Conservation (phyloP, 2,888 invertebrate genomes). For the Chrysodeixis includens region DNA sequence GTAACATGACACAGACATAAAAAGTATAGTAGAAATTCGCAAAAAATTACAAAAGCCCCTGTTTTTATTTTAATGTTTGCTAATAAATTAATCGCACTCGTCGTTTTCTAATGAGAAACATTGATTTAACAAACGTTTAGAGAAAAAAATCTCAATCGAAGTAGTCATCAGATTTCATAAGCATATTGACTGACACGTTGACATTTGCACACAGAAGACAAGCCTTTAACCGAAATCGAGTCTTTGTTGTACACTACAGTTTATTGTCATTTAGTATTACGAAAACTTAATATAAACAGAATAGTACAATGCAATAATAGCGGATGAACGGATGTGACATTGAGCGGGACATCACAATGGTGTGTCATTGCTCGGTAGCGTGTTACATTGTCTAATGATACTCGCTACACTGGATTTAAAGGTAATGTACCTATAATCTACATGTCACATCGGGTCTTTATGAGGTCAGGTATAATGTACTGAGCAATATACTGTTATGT, state of each 20-base stretch:
- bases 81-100: too few species aligned
- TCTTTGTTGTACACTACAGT: not conserved
- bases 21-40: too few species aligned
- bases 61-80: too few species aligned
- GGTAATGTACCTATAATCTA: not conserved
- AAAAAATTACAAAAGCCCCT: too few species aligned
- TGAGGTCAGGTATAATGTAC: not conserved
- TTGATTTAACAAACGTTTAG: too few species aligned
- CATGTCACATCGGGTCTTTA: not conserved
- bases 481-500: not conserved
- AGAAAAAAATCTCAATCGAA: too few species aligned
- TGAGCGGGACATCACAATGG: constrained; percentile 1
- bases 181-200: not conserved
- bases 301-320: constrained; percentile 1
- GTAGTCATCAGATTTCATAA: too few species aligned
- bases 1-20: not conserved
- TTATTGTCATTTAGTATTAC: not conserved
- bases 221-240: not conserved
- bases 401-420: not conserved
- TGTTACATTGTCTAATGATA: constrained; percentile 7
- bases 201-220: too few species aligned
- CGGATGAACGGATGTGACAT: not conserved
- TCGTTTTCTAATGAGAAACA: too few species aligned
- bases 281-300: not conserved
- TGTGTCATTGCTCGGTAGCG: not conserved